Evolutionary conservation across 2,113 vertebrate species (phyloP).

Genomic region (Mesoclemmys tuberculata): DNA sequence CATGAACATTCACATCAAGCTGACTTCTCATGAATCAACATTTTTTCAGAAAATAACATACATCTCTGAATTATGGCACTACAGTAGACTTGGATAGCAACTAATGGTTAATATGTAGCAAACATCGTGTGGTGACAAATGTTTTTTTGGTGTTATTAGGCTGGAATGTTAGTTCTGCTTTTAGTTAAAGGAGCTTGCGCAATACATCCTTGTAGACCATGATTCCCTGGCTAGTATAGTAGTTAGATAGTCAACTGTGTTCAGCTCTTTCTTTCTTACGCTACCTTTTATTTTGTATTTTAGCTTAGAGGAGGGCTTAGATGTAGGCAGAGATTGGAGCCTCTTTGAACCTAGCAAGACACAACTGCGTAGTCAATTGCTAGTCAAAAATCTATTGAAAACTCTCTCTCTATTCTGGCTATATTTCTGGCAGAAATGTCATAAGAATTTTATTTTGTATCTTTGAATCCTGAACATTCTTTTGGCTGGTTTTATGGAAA

Average conservation of each 20-base stretch:
- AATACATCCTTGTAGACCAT: constrained; percentile 36
- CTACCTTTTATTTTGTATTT: constrained; percentile 43
- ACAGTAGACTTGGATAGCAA: constrained; percentile 64
- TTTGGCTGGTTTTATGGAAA: constrained; percentile 54
- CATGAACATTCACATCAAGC: constrained; percentile 43
- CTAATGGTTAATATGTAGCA: constrained; percentile 76
- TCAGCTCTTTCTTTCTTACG: constrained; percentile 28
- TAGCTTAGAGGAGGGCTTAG: not conserved
- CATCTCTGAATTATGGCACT: constrained; percentile 35
- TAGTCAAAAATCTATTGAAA: constrained; percentile 40
- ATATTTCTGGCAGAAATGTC: not conserved
- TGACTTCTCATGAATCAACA: constrained; percentile 29
- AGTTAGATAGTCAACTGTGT: constrained; percentile 44
- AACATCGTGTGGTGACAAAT: constrained; percentile 55
- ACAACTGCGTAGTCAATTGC: not conserved
- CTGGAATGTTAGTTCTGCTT: constrained; percentile 77
- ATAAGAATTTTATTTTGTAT: constrained; percentile 11
- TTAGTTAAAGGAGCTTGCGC: constrained; percentile 70
- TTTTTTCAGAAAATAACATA: constrained; percentile 11
- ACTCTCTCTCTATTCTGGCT: constrained; percentile 21
- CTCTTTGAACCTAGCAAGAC: not conserved
- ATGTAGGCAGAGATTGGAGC: not conserved
- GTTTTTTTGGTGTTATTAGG: constrained; percentile 38
- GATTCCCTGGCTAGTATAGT: constrained; percentile 51
- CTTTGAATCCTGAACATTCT: constrained; percentile 25